Conservation (phyloP, 2,113 vertebrate genomes). For the Nibea coibor region DNA sequence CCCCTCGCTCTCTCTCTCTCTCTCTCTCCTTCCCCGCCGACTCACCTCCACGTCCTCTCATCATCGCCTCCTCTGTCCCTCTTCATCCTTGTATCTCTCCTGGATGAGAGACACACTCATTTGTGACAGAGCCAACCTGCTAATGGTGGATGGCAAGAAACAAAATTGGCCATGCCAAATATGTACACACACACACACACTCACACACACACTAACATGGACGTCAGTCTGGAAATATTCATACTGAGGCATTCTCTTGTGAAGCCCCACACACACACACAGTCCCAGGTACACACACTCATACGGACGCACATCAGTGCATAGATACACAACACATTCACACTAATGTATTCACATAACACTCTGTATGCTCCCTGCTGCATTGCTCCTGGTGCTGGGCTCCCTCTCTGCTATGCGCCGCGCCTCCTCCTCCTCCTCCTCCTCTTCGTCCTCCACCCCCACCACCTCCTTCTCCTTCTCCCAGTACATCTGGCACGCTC, state of each 20-base stretch:
- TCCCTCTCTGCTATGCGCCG: constrained; percentile 91
- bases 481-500: constrained; percentile 99
- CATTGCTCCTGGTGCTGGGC: constrained; percentile 83
- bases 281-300: constrained; percentile 27
- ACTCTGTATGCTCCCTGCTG: constrained; percentile 68
- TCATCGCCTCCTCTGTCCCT: constrained; percentile 27
- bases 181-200: constrained; percentile 27
- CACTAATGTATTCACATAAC: constrained; percentile 70
- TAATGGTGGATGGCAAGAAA: constrained; percentile 93
- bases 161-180: constrained; percentile 84
- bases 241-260: constrained; percentile 27
- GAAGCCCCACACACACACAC: background rate
- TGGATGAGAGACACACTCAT: constrained; percentile 86
- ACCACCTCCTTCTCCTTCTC: constrained; percentile 85
- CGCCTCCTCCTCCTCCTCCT: constrained; percentile 85
- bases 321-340: constrained; percentile 46
- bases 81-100: constrained; percentile 55
- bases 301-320: constrained; percentile 50
- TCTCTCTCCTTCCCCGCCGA: constrained; percentile 3
- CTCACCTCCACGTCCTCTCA: constrained; percentile 38
- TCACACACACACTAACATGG: constrained; percentile 42
- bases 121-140: constrained; percentile 94
- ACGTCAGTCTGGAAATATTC: constrained; percentile 57
- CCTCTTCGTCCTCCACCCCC: constrained; percentile 83
- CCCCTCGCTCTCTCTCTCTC: constrained; percentile 19